phyloP scores from a whole-genome alignment of 2,113 vertebrate genomes.

The Myotis lucifugus region DNA sequence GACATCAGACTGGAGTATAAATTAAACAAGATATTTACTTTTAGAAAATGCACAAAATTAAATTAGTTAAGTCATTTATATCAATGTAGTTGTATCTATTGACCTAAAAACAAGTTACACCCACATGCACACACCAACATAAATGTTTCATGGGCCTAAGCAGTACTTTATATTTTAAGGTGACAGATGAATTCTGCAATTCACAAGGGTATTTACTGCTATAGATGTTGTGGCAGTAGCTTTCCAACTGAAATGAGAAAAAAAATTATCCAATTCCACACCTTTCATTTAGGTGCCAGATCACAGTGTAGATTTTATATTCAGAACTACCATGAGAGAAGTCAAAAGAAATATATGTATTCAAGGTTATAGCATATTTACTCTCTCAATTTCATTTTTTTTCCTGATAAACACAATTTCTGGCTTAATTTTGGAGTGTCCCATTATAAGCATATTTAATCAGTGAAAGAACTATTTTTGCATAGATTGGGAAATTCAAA shows the following conservation, averaged over 20 bases:
- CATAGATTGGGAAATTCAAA: neutral
- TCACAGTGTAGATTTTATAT: neutral
- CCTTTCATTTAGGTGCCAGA: neutral
- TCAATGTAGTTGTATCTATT: neutral
- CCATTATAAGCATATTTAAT: neutral
- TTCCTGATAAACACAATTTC: neutral
- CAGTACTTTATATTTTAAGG: neutral
- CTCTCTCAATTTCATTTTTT: neutral
- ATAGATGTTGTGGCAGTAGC: neutral
- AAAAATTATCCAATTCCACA: neutral
- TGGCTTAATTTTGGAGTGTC: neutral
- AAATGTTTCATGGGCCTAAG: neutral
- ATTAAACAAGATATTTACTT: neutral
- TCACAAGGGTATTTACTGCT: neutral
- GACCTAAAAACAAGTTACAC: neutral
- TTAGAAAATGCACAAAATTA: neutral
- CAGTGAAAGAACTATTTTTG: conserved; percentile 19
- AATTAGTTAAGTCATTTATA: neutral
- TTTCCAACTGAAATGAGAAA: conserved; percentile 7
- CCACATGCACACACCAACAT: neutral
- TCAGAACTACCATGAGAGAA: neutral
- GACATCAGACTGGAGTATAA: conserved; percentile 14
- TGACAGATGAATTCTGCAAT: neutral
- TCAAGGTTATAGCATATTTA: neutral
- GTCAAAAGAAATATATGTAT: neutral